Base-by-base conservation (phyloP, 2,888 invertebrate genomes). In the Alsophila aescularia region DNA sequence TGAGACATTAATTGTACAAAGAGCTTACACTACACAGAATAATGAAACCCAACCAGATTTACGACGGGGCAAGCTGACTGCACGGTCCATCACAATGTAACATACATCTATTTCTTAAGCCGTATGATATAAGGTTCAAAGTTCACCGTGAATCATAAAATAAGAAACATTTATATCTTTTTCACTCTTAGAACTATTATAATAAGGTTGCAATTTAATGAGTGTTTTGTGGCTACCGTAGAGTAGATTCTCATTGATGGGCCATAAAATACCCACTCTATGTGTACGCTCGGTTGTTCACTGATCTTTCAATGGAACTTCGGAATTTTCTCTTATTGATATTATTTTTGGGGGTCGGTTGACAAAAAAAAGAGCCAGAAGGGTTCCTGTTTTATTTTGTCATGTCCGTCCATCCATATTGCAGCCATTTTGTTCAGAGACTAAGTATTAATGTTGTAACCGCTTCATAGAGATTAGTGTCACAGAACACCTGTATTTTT, bases 21-120 rank as follows among this genome's bases (percentile, higher is more conserved):
- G 49, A 50, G 55, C 50, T 55, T 56, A 50, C 39, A 27, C 29
- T 39, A 35, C 29, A 21, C 29, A 18, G 36, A 14, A 29, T 45
- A 56, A 56, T 51, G 45, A 51, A 50, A 42, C 35, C 29, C 54
- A 13, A 45, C 44, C 36, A 34, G 41, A 56, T 56, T 56, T 51
- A 45, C 35, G 45, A 41, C 16, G 31, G 41, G 27, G 47, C 36
- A 45, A 29, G 35, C 35, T 39, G 50, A 34, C 12, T 16, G 10
- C 21, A 48, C 43, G 34, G 40, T 43, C 31, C 35, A 40, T 37
- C 40, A 40, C 43, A 39, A 34, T 39, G 13, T 27, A 2, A 31
- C 18, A 6, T 34, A 32, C 6, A 7, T 10, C 6, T 10, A 14
- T 21, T 13, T n/a, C 48, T 48, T 37, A 37, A 31, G 0, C 16